These are phyloP conservation scores for Drosophila melanocephala DNA, from an alignment of 2,888 invertebrate species.

Conservation along the genomic window DNA sequence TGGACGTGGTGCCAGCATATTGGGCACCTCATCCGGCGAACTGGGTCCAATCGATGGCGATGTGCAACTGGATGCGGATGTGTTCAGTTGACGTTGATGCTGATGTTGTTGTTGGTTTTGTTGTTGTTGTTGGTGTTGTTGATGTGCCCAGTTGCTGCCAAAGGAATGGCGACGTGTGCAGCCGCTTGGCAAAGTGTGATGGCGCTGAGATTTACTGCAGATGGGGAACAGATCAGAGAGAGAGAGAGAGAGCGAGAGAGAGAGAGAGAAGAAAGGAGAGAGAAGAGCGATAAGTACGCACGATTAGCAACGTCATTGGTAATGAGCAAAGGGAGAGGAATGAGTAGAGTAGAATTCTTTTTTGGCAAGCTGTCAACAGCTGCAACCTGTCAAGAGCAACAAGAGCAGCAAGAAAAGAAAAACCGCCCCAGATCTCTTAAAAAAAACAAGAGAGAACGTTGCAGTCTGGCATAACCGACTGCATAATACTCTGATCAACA, in stretches of 20 bases:
- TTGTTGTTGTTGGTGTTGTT: constrained; percentile 62
- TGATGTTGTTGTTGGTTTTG: constrained; percentile 59
- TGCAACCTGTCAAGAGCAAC: constrained; percentile 74
- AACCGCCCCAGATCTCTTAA: constrained; percentile 36
- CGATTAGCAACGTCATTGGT: constrained; percentile 77
- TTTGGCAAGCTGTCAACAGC: constrained; percentile 82
- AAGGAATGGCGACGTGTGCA: constrained; percentile 84
- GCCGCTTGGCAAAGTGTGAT: constrained; percentile 83
- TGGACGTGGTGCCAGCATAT: constrained; percentile 85
- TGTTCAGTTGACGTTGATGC: constrained; percentile 56
- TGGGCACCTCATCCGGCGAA: constrained; percentile 85
- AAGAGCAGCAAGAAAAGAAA: neutral
- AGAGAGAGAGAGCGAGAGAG: neutral
- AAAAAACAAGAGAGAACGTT: neutral
- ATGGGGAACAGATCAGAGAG: constrained; percentile 2
- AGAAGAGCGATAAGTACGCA: constrained; percentile 41
- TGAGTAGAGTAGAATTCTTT: constrained; percentile 1
- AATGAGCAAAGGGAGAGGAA: constrained; percentile 33
- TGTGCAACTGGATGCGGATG: constrained; percentile 63
- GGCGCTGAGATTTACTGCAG: constrained; percentile 76
- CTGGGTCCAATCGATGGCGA: constrained; percentile 73
- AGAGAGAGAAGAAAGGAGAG: constrained; percentile 7
- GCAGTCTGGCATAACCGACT: neutral
- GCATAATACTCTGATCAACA: neutral
- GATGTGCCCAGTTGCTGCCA: constrained; percentile 84